Percentiles rank a stretch among this genome's conserved stretches.
These are phyloP conservation scores for Carpatolechia fugitivella DNA, from an alignment of 2,888 invertebrate species.

Conservation along the genomic window DNA sequence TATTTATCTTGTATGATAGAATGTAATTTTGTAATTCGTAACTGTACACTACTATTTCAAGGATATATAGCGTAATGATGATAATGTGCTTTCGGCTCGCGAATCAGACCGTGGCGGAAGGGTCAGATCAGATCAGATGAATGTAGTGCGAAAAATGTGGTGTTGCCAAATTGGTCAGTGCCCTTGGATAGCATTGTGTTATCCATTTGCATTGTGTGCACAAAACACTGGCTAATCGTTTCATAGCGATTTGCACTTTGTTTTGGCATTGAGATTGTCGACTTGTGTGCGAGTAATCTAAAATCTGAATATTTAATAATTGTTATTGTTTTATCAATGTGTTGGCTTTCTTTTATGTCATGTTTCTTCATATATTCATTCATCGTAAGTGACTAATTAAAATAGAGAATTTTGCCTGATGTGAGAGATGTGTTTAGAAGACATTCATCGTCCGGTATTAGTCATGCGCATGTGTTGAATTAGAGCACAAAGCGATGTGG, in stretches of 20 bases:
- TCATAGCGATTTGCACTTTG: no score
- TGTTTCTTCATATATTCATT: no score
- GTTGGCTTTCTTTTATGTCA: no score
- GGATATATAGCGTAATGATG: background rate
- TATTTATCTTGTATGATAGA: background rate
- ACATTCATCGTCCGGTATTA: background rate
- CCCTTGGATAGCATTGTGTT: background rate
- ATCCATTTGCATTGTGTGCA: no score
- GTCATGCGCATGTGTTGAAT: background rate
- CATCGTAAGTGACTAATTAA: no score
- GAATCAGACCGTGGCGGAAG: constrained; percentile 1
- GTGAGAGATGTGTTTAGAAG: background rate
- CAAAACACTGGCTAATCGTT: no score
- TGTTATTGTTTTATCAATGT: no score
- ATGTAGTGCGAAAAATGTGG: background rate
- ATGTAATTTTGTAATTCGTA: background rate
- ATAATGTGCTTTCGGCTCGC: background rate
- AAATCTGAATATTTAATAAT: no score
- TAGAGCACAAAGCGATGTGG: background rate
- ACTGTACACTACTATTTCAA: background rate
- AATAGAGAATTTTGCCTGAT: background rate
- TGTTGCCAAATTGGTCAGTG: background rate
- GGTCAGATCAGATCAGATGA: background rate
- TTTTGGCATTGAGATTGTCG: no score
- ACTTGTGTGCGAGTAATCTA: no score